Percentiles rank a stretch among this genome's conserved stretches.
These are phyloP conservation scores for Lepidocyrtoides sp. DNA, from an alignment of 2,888 invertebrate genomes.

Conservation along the genomic window DNA sequence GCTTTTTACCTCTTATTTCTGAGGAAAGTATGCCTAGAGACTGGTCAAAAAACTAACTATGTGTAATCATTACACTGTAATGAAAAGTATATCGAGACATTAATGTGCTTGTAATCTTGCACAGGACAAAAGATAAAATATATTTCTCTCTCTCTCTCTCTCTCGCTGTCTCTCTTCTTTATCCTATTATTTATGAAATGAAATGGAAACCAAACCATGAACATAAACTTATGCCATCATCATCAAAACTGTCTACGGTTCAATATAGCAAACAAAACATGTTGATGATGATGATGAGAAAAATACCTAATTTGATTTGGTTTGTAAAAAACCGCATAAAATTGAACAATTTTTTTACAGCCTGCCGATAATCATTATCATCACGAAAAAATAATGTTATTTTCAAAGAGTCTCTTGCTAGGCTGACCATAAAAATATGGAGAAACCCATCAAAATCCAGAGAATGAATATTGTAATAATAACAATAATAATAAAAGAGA, in stretches of 20 bases:
- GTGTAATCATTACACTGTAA: not conserved
- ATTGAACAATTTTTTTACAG: constrained; percentile 70
- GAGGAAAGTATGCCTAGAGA: not conserved
- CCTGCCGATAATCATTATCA: constrained; percentile 62
- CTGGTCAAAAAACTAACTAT: not conserved
- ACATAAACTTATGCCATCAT: constrained; percentile 10
- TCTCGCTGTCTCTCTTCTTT: too few species aligned
- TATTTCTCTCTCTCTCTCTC: not conserved
- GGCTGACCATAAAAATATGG: constrained; percentile 46
- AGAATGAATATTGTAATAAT: constrained; percentile 14
- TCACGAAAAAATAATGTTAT: constrained; percentile 62
- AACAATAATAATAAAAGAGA: constrained; percentile 46
- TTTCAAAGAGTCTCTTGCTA: constrained; percentile 18
- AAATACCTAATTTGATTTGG: constrained; percentile 72
- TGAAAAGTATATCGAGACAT: constrained; percentile 2
- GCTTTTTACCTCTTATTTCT: constrained; percentile 1
- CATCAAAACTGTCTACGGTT: not conserved
- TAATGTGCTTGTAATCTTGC: constrained; percentile 1
- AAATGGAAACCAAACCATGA: constrained; percentile 18
- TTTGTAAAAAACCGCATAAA: constrained; percentile 66
- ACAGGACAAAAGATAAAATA: not conserved
- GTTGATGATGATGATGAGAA: constrained; percentile 12
- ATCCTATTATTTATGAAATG: not conserved
- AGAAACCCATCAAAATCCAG: constrained; percentile 49
- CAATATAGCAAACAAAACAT: constrained; percentile 9